Conservation (phyloP, 2,888 invertebrate genomes). For the Scaeva pyrastri region DNA sequence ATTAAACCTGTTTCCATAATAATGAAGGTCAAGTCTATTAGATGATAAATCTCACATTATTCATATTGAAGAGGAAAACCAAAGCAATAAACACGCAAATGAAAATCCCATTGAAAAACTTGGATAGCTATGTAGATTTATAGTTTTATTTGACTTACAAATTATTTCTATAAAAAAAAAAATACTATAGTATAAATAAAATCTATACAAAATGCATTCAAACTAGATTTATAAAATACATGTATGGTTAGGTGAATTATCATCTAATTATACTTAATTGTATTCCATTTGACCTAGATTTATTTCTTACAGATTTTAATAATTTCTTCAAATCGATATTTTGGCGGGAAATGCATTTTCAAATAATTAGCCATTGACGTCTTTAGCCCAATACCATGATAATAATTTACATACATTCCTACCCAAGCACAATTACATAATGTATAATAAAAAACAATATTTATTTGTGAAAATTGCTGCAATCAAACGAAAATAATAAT, state of each 20-base stretch:
- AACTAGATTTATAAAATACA: constrained; percentile 8
- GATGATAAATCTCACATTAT: background rate
- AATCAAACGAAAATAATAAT: constrained; percentile 8
- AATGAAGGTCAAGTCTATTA: background rate
- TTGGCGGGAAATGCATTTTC: constrained; percentile 10
- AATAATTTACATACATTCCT: background rate
- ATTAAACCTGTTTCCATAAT: background rate
- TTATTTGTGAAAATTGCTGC: constrained; percentile 16
- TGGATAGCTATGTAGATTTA: background rate
- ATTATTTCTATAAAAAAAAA: constrained; percentile 9
- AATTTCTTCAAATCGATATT: background rate
- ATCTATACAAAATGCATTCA: background rate
- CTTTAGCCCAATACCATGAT: too few species aligned
- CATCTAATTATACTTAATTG: constrained; percentile 5
- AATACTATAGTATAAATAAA: too few species aligned
- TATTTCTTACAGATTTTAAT: background rate
- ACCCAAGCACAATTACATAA: too few species aligned
- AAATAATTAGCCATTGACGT: background rate
- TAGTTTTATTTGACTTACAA: background rate
- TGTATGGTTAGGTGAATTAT: constrained; percentile 13
- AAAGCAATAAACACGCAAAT: background rate
- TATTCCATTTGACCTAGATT: constrained; percentile 27
- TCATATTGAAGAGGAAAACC: constrained; percentile 12
- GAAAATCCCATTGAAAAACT: constrained; percentile 16
- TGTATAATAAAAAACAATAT: background rate